A percentile compares a stretch with the other conserved stretches of the same genome.
Evolutionary conservation across 2,888 invertebrate genomes (phyloP).

Genomic region (Aporophyla nigra): DNA sequence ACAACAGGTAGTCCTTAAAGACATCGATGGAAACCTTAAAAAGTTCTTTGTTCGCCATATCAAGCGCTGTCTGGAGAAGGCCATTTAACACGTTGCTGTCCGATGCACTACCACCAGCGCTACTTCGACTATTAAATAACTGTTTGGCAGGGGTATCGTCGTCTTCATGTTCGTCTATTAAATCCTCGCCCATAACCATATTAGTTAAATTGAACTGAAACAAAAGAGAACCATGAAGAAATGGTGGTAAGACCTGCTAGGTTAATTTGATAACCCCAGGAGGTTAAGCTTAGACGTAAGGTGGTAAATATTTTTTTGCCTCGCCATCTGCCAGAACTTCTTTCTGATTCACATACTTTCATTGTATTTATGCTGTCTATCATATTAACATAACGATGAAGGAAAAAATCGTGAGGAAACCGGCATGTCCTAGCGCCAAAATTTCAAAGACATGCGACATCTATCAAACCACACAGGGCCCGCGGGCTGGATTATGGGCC

Average conservation of each 20-base stretch:
- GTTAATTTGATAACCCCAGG: not conserved
- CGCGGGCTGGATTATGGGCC: too few species aligned
- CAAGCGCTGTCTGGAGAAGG: slow-evolving; percentile 19
- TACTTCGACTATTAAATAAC: slow-evolving; percentile 9
- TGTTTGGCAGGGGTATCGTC: not conserved
- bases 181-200: slow-evolving; percentile 12
- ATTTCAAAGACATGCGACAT: too few species aligned
- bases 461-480: too few species aligned
- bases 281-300: too few species aligned
- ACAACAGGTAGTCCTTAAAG: slow-evolving; percentile 25
- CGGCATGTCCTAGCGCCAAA: too few species aligned
- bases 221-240: not conserved
- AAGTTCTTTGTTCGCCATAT: slow-evolving; percentile 34
- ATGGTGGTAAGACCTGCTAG: not conserved
- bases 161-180: not conserved
- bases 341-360: not conserved
- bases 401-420: too few species aligned
- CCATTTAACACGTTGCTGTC: slow-evolving; percentile 15
- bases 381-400: not conserved
- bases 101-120: too few species aligned
- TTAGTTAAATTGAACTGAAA: slow-evolving; percentile 52
- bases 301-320: too few species aligned
- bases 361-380: not conserved
- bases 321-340: not conserved
- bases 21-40: not conserved